Conservation (phyloP, 2,888 invertebrate genomes). For the Gerris lacustris region DNA sequence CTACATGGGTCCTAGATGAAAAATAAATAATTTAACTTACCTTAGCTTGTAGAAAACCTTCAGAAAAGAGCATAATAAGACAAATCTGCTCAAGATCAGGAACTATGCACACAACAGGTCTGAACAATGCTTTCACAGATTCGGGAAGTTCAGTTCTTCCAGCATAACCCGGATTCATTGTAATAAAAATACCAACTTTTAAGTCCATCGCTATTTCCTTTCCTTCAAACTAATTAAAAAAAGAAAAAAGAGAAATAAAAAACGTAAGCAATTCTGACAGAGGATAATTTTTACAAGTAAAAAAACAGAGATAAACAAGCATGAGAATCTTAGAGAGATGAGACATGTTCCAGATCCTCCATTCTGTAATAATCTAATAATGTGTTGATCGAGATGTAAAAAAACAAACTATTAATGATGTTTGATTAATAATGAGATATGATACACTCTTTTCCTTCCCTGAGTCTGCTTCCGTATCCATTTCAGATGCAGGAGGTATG, state of each 20-base stretch:
- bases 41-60: slow-evolving; percentile 82
- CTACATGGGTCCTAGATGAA: slow-evolving; percentile 8
- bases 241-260: neutral
- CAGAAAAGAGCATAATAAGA: slow-evolving; percentile 80
- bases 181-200: slow-evolving; percentile 85
- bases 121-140: slow-evolving; percentile 79
- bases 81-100: slow-evolving; percentile 88
- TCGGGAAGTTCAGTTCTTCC: slow-evolving; percentile 85
- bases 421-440: too few species aligned
- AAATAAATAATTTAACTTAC: slow-evolving; percentile 36
- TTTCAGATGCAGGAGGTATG: too few species aligned
- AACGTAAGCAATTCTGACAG: neutral
- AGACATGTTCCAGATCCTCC: too few species aligned
- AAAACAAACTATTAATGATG: too few species aligned
- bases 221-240: slow-evolving; percentile 57
- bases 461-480: too few species aligned
- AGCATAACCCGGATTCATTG: slow-evolving; percentile 91
- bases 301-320: too few species aligned
- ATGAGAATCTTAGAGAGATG: too few species aligned
- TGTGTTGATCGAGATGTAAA: too few species aligned
- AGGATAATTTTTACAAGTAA: neutral
- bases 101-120: slow-evolving; percentile 83
- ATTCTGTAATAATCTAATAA: too few species aligned
- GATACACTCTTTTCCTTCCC: too few species aligned
- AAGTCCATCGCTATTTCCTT: slow-evolving; percentile 68